phyloP scores from a whole-genome alignment of 2,113 vertebrate genomes.

The Pituophis catenifer region DNA sequence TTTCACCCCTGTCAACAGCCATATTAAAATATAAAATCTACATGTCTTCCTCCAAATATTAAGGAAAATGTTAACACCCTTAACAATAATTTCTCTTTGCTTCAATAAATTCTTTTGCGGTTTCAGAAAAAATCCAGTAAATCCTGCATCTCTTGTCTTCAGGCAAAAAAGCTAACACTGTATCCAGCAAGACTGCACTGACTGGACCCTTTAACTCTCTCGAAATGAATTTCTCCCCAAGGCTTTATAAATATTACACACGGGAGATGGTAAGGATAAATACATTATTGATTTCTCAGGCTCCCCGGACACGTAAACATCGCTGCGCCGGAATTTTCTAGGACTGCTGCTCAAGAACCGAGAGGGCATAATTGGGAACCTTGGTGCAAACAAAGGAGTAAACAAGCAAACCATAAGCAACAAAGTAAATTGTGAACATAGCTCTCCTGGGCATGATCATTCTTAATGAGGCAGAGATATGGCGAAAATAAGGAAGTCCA shows the following conservation, averaged over 20 bases:
- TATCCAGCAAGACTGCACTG: not conserved
- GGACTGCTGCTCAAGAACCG: not conserved
- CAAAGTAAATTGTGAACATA: not conserved
- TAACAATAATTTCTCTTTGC: not conserved
- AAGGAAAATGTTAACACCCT: not conserved
- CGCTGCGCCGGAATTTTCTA: not conserved
- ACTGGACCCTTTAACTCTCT: not conserved
- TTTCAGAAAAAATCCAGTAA: not conserved
- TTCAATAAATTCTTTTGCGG: not conserved
- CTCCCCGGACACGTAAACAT: not conserved
- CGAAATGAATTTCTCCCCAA: not conserved
- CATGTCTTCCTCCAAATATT: not conserved
- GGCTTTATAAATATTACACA: not conserved
- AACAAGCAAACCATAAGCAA: not conserved
- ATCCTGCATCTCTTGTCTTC: not conserved
- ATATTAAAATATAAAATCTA: not conserved
- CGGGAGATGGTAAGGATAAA: not conserved
- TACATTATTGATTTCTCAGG: not conserved
- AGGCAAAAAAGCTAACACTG: not conserved
- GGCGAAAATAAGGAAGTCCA: not conserved
- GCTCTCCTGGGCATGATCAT: slow-evolving; percentile 3
- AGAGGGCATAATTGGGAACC: not conserved
- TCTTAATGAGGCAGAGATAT: slow-evolving; percentile 11
- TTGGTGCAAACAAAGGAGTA: not conserved
- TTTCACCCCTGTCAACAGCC: too few relatives aligned